phyloP scores from a whole-genome alignment of 2,797 vertebrate species.

The Anguilla pacifica region DNA sequence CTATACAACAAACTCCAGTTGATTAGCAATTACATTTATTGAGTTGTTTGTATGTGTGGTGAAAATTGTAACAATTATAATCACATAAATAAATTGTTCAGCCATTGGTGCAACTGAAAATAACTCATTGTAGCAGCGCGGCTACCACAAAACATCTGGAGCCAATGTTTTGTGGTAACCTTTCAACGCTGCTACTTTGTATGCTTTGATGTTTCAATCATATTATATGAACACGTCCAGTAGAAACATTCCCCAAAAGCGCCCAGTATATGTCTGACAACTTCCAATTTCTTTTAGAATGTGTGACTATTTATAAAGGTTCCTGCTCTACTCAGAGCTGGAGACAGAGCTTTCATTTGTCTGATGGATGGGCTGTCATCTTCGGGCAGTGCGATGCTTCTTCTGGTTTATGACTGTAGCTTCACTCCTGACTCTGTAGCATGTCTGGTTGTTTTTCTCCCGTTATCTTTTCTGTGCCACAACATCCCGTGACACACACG shows the following conservation, averaged over 20 bases:
- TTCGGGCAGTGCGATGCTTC: conserved; percentile 72
- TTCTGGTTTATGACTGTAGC: conserved; percentile 77
- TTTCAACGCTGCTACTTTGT: conserved; percentile 56
- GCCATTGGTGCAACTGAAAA: neutral
- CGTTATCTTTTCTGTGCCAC: conserved; percentile 56
- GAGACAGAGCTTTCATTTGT: conserved; percentile 28
- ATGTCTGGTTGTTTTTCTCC: conserved; percentile 60
- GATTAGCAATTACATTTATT: neutral
- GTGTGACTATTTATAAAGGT: conserved; percentile 74
- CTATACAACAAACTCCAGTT: neutral
- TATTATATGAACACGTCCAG: conserved; percentile 49
- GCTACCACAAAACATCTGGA: conserved; percentile 31
- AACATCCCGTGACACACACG: conserved; percentile 49
- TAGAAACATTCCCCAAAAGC: conserved; percentile 55
- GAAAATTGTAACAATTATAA: neutral
- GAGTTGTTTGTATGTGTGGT: neutral
- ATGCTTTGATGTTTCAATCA: conserved; percentile 66
- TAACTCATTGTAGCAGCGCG: neutral
- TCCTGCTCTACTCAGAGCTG: conserved; percentile 75
- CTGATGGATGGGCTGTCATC: conserved; percentile 79
- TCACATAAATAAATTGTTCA: neutral
- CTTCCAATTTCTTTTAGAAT: conserved; percentile 71
- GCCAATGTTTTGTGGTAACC: conserved; percentile 43
- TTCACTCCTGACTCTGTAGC: conserved; percentile 64
- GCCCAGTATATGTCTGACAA: conserved; percentile 70